phyloP scores from a whole-genome alignment of 2,888 invertebrate genomes.

The Drosophila fungiperda region DNA sequence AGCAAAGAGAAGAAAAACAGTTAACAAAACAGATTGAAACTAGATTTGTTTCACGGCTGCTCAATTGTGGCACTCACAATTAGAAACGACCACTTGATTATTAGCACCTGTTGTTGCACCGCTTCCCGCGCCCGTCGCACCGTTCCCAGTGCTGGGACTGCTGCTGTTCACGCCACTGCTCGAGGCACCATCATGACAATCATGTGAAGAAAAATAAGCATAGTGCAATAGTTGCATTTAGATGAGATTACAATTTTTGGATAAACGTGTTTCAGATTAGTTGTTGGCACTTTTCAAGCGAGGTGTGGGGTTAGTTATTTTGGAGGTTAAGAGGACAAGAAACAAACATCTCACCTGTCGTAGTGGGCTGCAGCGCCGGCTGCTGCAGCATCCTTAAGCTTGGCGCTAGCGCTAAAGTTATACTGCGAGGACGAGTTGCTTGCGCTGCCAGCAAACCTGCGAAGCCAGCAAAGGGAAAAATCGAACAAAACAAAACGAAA shows the following conservation, averaged over 20 bases:
- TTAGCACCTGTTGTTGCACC: slow-evolving; percentile 74
- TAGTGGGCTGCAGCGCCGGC: slow-evolving; percentile 83
- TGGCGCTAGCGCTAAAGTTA: slow-evolving; percentile 85
- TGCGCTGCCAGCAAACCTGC: slow-evolving; percentile 85
- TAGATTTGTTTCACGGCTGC: background rate
- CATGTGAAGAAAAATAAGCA: slow-evolving; percentile 4
- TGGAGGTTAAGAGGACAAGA: background rate
- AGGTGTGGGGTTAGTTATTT: too few relatives aligned
- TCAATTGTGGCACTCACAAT: slow-evolving; percentile 73
- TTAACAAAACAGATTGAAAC: background rate
- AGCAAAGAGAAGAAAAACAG: background rate
- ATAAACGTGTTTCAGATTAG: background rate
- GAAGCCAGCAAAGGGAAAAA: slow-evolving; percentile 12
- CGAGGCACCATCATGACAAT: slow-evolving; percentile 62
- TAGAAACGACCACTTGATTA: slow-evolving; percentile 77
- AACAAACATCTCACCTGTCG: slow-evolving; percentile 83
- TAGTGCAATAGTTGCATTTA: background rate
- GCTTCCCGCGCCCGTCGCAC: slow-evolving; percentile 76
- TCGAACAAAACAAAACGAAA: slow-evolving; percentile 28
- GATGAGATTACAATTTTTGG: background rate
- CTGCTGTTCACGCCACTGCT: slow-evolving; percentile 83
- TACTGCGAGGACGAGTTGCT: slow-evolving; percentile 85
- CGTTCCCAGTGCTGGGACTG: slow-evolving; percentile 76
- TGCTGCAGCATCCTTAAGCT: slow-evolving; percentile 84
- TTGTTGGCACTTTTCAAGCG: background rate